Base-by-base conservation (phyloP, 35 echinoderm and acorn worm species). In the Acanthaster planci region DNA sequence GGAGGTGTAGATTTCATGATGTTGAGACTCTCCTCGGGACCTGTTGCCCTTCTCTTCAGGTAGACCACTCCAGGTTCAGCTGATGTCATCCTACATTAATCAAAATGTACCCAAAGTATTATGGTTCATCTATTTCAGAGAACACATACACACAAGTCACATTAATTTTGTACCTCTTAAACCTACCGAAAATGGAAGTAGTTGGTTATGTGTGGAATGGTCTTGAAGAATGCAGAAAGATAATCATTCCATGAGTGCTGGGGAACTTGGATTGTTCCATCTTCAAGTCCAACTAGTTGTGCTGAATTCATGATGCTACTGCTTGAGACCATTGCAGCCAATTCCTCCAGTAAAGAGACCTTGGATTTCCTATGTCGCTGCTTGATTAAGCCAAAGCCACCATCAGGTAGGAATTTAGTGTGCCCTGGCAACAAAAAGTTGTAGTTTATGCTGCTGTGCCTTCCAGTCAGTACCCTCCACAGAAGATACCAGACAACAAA, bases 321-420 rank as follows among this genome's bases (percentile, higher is more conserved):
- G 22, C 53, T 14, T 17, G 53, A 14, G 22, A 56, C 53, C 53
- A 56, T n/a, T n/a, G 14, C 53, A 1, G 3, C 22, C 53, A 56
- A 56, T 14, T 56, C 53, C 0, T 56, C 53, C 8, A 54, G 8
- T 9, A 8, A 17, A n/a, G 53, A 56, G 26, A 79, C 75, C 40
- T 51, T 47, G 40, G 12, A 27, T 30, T 23, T 14, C 22, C 75
- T 27, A 57, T 72, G 67, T 5, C 36, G 2, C 59, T 89, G 52
- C 55, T 89, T 89, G 19, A 89, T 64, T 40, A 82, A 54, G 9
- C 86, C 86, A 68, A 89, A 89, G 8, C 54, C 17, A 44, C 78
- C 42, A 39, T 89, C 86, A 14, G 86, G 86, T 10, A 58, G 39
- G 39, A 89, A 89, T 27, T 89, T 82, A 18, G 86, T 89, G 38